Evolutionary conservation across 2,888 invertebrate species (phyloP).

Genomic region (Ectobius pallidus): DNA sequence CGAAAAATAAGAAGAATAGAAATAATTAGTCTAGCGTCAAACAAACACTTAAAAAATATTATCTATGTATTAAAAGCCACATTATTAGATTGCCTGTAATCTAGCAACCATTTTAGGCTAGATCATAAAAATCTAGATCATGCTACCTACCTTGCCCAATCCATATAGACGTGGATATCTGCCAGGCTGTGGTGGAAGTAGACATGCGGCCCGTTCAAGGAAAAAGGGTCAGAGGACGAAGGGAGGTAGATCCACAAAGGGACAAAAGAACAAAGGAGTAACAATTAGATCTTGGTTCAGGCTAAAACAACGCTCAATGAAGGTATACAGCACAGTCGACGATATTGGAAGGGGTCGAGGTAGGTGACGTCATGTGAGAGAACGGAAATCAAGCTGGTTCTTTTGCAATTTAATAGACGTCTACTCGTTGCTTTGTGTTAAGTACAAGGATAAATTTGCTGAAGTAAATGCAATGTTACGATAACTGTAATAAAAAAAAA

Average conservation of each 20-base stretch:
- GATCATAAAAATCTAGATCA: too few species aligned
- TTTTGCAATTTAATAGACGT: neutral
- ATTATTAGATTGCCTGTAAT: too few species aligned
- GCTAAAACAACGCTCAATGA: neutral
- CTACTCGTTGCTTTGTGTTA: too few species aligned
- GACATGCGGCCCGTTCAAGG: neutral
- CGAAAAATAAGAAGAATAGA: too few species aligned
- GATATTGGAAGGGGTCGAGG: neutral
- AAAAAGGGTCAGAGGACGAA: neutral
- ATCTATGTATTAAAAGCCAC: too few species aligned
- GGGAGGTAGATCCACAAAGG: slow-evolving; percentile 1
- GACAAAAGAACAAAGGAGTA: slow-evolving; percentile 3
- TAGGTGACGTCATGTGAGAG: slow-evolving; percentile 34
- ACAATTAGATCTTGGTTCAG: neutral
- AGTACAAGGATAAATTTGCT: too few species aligned
- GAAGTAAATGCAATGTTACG: too few species aligned
- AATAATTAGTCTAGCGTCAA: too few species aligned
- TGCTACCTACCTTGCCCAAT: slow-evolving; percentile 24
- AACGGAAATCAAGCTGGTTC: neutral
- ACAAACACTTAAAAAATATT: too few species aligned
- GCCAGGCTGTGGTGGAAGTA: neutral
- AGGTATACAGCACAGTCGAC: slow-evolving; percentile 4
- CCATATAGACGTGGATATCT: neutral
- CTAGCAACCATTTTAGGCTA: too few species aligned
- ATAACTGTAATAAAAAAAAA: too few species aligned